phyloP scores from a whole-genome alignment of 1,140 invertebrate species.

The Sweltsa coloradensis region DNA sequence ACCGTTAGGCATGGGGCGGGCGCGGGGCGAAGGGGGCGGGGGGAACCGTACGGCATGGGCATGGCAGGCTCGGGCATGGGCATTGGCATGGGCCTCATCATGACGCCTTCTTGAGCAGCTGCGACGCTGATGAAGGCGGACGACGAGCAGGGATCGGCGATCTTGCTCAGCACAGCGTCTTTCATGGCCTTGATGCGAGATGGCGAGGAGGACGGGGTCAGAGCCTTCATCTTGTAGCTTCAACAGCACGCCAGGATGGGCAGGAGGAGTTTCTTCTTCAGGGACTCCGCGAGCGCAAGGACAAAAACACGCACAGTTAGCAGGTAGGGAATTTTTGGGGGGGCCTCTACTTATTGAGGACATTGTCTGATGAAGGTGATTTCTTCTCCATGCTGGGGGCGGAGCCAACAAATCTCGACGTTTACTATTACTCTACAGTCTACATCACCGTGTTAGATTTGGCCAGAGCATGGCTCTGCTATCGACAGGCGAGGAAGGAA shows the following conservation, averaged over 20 bases:
- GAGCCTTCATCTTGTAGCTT: constrained; percentile 72
- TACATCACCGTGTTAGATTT: too few relatives aligned
- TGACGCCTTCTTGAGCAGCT: constrained; percentile 56
- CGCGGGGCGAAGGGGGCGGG: constrained; percentile 28
- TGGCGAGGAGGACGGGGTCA: constrained; percentile 63
- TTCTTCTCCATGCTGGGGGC: too few relatives aligned
- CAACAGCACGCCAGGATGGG: constrained; percentile 60
- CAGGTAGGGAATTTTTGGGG: too few relatives aligned
- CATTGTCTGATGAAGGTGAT: too few relatives aligned
- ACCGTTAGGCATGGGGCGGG: constrained; percentile 42
- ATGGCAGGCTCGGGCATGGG: constrained; percentile 2
- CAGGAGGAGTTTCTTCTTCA: constrained; percentile 71
- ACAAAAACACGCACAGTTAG: neutral
- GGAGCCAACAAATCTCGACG: too few relatives aligned
- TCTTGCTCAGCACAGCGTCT: constrained; percentile 67
- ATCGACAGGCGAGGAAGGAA: too few relatives aligned
- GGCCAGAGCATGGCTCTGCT: too few relatives aligned
- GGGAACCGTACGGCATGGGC: constrained; percentile 26
- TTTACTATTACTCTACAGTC: too few relatives aligned
- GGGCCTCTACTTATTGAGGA: too few relatives aligned
- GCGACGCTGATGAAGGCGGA: constrained; percentile 66
- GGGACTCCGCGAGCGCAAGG: constrained; percentile 40
- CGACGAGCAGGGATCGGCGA: constrained; percentile 62
- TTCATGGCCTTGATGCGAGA: constrained; percentile 70
- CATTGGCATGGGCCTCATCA: constrained; percentile 56